Percentiles rank a stretch among this genome's conserved stretches.
These are phyloP conservation scores for Trematomus loennbergii DNA, from an alignment of 2,113 vertebrate genomes.

Conservation along the genomic window DNA sequence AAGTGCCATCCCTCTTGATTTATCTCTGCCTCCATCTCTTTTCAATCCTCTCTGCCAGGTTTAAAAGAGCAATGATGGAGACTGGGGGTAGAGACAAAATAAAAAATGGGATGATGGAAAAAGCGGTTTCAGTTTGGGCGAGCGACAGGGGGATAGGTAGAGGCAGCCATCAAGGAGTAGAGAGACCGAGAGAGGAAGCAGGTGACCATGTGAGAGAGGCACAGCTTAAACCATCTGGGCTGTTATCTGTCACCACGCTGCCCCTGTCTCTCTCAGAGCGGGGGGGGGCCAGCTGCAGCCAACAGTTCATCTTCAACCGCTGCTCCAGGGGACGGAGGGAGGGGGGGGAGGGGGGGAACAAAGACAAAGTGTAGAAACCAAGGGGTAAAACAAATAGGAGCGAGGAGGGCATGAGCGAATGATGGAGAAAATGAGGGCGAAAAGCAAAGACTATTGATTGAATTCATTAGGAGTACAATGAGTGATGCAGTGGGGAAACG, in stretches of 20 bases:
- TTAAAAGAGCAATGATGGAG: constrained; percentile 51
- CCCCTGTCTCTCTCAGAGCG: constrained; percentile 33
- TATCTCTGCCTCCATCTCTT: constrained; percentile 32
- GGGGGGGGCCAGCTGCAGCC: constrained; percentile 31
- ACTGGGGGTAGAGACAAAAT: neutral
- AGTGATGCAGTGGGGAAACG: constrained; percentile 50
- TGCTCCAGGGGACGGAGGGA: constrained; percentile 38
- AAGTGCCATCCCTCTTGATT: constrained; percentile 46
- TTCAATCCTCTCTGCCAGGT: constrained; percentile 32
- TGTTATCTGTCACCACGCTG: constrained; percentile 56
- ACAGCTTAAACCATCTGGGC: constrained; percentile 50
- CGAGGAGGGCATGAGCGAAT: constrained; percentile 12
- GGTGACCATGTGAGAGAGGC: constrained; percentile 51
- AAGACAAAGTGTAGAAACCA: constrained; percentile 21
- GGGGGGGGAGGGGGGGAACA: constrained; percentile 18
- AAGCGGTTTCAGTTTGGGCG: constrained; percentile 27
- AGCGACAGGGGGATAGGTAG: neutral
- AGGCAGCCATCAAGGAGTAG: neutral
- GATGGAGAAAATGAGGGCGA: constrained; percentile 44
- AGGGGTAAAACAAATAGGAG: neutral
- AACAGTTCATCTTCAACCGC: constrained; percentile 61
- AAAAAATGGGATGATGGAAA: constrained; percentile 23
- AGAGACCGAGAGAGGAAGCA: constrained; percentile 28
- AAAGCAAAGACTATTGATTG: constrained; percentile 65
- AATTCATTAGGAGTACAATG: constrained; percentile 58